phyloP scores from a whole-genome alignment of 2,113 vertebrate species.

The Tricholaema leucomelas region DNA sequence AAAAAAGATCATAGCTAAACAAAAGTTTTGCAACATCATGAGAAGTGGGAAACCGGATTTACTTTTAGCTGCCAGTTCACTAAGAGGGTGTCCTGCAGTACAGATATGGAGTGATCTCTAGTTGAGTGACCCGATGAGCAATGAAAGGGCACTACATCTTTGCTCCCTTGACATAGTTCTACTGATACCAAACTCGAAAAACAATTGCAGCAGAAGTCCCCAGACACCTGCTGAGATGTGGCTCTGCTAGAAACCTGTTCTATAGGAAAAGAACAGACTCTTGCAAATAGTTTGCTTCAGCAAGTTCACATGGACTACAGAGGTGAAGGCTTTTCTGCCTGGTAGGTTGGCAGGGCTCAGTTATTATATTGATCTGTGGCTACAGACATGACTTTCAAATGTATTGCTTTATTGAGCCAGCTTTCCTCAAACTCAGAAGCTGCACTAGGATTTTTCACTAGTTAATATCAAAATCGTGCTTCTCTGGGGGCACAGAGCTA shows the following conservation, averaged over 20 bases:
- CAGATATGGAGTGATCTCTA: not conserved
- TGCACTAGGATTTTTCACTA: not conserved
- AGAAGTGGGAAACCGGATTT: not conserved
- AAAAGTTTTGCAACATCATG: accelerated
- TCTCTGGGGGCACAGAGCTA: not conserved
- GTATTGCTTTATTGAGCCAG: not conserved
- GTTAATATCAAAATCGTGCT: not conserved
- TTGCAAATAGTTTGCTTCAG: not conserved
- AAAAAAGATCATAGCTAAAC: not conserved
- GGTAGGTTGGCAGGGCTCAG: not conserved
- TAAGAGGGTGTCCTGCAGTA: not conserved
- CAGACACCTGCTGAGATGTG: not conserved
- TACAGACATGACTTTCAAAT: not conserved
- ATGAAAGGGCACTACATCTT: not conserved
- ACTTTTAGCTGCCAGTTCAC: not conserved
- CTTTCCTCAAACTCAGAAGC: not conserved
- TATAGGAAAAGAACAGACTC: not conserved
- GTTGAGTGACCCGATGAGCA: not conserved
- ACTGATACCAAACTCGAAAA: not conserved
- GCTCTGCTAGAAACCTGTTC: not conserved
- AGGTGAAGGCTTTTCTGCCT: not conserved
- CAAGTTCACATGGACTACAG: accelerated
- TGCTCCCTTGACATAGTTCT: not conserved
- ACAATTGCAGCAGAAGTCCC: not conserved
- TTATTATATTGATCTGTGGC: not conserved